These are phyloP conservation scores for Procambarus clarkii DNA, from an alignment of 1,140 invertebrate genomes.

Conservation along the genomic window DNA sequence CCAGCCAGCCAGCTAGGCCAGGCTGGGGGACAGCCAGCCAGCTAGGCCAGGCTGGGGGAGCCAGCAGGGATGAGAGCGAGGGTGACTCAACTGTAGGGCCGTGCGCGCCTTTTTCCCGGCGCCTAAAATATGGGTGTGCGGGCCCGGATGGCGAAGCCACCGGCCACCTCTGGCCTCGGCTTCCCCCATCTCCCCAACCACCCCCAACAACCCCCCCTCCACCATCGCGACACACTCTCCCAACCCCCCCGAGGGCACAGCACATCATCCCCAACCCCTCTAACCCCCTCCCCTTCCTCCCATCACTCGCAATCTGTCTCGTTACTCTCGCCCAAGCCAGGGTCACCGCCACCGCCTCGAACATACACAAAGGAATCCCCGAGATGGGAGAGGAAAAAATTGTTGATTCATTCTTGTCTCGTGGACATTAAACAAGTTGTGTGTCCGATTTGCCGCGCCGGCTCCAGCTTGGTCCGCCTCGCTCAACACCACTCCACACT, in stretches of 20 bases:
- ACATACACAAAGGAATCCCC: slow-evolving; percentile 40
- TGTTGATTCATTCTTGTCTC: slow-evolving; percentile 66
- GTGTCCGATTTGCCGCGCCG: slow-evolving; percentile 12
- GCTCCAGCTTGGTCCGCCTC: background rate
- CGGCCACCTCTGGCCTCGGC: background rate
- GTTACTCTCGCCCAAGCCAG: background rate
- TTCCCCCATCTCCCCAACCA: background rate
- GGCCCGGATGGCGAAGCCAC: background rate
- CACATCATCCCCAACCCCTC: background rate
- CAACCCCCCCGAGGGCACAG: background rate
- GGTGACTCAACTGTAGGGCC: slow-evolving; percentile 32
- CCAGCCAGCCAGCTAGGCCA: no score
- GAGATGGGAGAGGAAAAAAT: slow-evolving; percentile 58
- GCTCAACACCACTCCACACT: background rate
- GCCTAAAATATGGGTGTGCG: slow-evolving; percentile 44
- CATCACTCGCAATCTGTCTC: no score
- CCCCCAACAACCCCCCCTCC: background rate
- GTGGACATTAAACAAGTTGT: slow-evolving; percentile 58
- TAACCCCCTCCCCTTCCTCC: background rate
- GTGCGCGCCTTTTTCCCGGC: slow-evolving; percentile 46
- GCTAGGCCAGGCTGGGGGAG: background rate
- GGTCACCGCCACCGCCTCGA: slow-evolving; percentile 3
- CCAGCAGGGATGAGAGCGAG: background rate
- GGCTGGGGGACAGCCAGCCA: background rate
- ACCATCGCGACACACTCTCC: background rate